Conservation (phyloP, 2,113 vertebrate genomes). For the Piliocolobus tephrosceles region DNA sequence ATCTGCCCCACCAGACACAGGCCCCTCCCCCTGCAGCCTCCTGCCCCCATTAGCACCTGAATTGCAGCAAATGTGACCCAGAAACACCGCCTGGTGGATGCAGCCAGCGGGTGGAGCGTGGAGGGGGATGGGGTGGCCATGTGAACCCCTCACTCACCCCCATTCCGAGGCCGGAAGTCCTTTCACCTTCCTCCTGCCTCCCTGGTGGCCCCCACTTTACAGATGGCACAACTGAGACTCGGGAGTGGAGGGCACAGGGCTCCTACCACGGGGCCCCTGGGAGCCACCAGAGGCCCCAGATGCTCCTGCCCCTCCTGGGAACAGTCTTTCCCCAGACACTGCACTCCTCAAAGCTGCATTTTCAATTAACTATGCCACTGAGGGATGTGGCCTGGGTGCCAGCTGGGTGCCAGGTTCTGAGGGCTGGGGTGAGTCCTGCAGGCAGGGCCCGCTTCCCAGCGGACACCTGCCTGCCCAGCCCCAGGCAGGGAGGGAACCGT, state of each 20-base stretch:
- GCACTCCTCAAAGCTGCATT: not conserved
- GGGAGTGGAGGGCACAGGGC: not conserved
- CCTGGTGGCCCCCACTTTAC: not conserved
- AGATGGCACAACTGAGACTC: not conserved
- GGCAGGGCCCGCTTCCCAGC: not conserved
- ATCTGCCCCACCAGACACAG: not conserved
- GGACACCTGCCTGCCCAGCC: slow-evolving; percentile 35
- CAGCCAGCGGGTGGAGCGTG: not conserved
- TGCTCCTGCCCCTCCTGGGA: not conserved
- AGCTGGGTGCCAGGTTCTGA: not conserved
- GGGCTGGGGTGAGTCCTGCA: not conserved
- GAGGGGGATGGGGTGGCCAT: not conserved
- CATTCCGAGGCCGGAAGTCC: not conserved
- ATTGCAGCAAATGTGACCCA: slow-evolving; percentile 53
- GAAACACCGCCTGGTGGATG: slow-evolving; percentile 1
- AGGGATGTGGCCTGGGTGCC: not conserved
- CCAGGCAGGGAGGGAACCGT: not conserved
- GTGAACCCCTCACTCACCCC: not conserved
- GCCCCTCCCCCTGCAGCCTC: slow-evolving; percentile 22
- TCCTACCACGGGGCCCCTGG: no score
- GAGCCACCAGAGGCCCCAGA: not conserved
- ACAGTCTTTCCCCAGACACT: not conserved
- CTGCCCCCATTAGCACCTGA: slow-evolving; percentile 64
- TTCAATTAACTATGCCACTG: not conserved
- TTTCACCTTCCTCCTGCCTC: not conserved